Evolutionary conservation across 2,113 vertebrate genomes (phyloP).

Genomic region (Tetraodon nigroviridis): DNA sequence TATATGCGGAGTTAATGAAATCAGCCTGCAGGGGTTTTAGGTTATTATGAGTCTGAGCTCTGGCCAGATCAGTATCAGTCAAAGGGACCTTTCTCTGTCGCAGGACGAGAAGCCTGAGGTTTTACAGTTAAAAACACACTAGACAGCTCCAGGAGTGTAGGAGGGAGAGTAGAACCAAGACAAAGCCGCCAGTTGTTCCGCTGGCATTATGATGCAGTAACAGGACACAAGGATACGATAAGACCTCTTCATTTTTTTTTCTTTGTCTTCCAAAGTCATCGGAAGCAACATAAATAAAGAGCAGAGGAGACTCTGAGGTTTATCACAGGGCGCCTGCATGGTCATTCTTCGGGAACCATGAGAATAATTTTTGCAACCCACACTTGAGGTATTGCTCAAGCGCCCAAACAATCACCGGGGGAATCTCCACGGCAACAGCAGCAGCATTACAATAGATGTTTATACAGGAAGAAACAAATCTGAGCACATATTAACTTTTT

Average conservation of each 20-base stretch:
- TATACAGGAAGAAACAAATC: no score
- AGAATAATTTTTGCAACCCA: no score
- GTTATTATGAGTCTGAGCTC: constrained; percentile 35
- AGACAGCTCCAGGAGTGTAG: constrained; percentile 23
- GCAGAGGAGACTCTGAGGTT: background rate
- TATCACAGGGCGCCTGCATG: background rate
- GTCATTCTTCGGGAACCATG: background rate
- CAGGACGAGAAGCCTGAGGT: constrained; percentile 17
- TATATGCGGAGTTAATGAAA: constrained; percentile 49
- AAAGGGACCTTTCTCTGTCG: constrained; percentile 50
- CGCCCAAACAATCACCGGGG: background rate
- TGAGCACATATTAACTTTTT: no score
- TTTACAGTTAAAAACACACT: constrained; percentile 27
- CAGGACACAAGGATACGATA: no score
- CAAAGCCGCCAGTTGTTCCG: no score
- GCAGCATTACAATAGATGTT: no score
- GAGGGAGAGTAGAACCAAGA: constrained; percentile 1
- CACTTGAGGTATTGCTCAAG: background rate
- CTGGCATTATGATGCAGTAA: no score
- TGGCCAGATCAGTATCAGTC: constrained; percentile 55
- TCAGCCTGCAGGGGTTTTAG: constrained; percentile 37
- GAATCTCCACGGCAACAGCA: background rate
- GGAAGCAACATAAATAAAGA: background rate
- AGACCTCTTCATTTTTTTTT: constrained; percentile 3
- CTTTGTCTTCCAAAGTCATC: background rate